Base-by-base conservation (phyloP, 2,797 vertebrate genomes). In the Onychomys leucogaster region DNA sequence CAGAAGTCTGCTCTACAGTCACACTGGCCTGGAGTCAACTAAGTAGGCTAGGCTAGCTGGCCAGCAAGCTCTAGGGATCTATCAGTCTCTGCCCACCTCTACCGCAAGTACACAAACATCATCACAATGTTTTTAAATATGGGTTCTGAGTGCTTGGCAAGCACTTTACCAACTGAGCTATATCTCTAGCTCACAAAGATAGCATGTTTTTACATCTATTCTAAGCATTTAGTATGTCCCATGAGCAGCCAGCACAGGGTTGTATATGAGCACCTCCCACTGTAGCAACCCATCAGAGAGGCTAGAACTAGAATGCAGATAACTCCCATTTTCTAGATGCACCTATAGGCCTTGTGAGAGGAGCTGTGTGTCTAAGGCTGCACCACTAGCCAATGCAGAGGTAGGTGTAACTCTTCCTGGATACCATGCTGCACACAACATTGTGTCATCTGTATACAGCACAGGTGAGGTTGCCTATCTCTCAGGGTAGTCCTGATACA, bases 361-460 rank as follows among this genome's bases (percentile, higher is more conserved):
- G 9, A 29, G 9, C 11, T 23, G 13, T 0, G 8, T 14, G 5
- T 34, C 27, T 8, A 13, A 23, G 34, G 32, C 43, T 25, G 9
- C 8, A 41, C 43, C 59, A 2, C 3, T 5, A 78, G 63, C 14
- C 1, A 16, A 9, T 9, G 1, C 0, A 2, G 10, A 67, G 37
- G 63, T 1, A 23, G 86, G 57, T 46, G 9, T 27, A 87, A 32
- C n/a, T 27, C 43, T 63, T 61, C 55, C 27, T 52, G 32, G 41
- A 21, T 1, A 6, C 19, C 5, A 2, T 1, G 0, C 37, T 23
- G 14, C 61, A 46, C 1, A 19, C 32, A 29, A 69, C 55, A 11
- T 17, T 2, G 6, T 5, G 4, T n/a, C 67, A 46, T 41, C 83
- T 41, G 19, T 1, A 19, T 19, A 25, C 8, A 83, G 37, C 14